Evolutionary conservation across 2,113 vertebrate species (phyloP).

Genomic region (Microtus montanus): DNA sequence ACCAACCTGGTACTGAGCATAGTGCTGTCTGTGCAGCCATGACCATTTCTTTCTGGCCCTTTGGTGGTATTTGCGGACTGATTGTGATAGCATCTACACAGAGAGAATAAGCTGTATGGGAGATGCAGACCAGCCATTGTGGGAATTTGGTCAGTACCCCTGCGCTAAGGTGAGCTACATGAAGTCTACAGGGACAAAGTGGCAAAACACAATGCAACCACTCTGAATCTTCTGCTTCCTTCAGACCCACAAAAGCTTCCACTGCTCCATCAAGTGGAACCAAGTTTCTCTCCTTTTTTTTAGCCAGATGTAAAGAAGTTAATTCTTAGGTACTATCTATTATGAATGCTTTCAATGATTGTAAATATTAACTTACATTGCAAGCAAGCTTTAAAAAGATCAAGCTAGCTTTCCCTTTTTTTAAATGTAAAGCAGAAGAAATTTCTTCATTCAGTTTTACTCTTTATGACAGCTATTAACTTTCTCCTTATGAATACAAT

Average conservation of each 20-base stretch:
- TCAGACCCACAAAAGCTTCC: background rate
- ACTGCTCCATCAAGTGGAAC: background rate
- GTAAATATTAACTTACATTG: slow-evolving; percentile 39
- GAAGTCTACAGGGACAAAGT: background rate
- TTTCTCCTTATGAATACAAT: slow-evolving; percentile 15
- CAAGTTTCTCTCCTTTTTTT: slow-evolving; percentile 6
- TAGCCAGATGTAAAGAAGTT: background rate
- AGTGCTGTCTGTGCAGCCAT: too few species aligned
- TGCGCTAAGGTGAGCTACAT: background rate
- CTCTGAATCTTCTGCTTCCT: background rate
- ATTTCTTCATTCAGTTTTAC: background rate
- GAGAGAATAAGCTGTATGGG: background rate
- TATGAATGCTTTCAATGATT: slow-evolving; percentile 24
- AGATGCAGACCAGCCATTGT: too few species aligned
- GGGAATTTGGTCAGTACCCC: background rate
- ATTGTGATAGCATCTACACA: background rate
- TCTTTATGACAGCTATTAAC: background rate
- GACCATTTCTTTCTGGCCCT: background rate
- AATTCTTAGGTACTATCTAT: slow-evolving; percentile 25
- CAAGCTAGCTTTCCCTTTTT: background rate
- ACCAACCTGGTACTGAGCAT: accelerated
- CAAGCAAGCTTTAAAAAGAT: background rate
- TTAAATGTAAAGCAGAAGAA: background rate
- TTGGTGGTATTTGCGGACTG: background rate
- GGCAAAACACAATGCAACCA: too few species aligned